Percentiles rank a stretch among this genome's conserved stretches.
Evolutionary conservation across 2,888 invertebrate genomes (phyloP).

Genomic region (Thalpophila matura): DNA sequence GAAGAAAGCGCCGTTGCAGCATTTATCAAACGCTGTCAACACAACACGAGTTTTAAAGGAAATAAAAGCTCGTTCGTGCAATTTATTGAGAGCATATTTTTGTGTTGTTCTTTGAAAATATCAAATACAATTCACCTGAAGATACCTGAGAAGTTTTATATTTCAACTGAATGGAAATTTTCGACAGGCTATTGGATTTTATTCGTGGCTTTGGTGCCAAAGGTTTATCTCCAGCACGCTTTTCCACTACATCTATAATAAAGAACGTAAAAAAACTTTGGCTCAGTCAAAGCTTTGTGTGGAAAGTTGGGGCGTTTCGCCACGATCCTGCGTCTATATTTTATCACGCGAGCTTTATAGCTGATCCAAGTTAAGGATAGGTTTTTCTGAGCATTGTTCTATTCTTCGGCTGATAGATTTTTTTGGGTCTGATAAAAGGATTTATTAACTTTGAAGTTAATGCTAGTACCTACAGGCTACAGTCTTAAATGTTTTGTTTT

Average conservation of each 20-base stretch:
- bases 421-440: slow-evolving; percentile 21
- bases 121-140: slow-evolving; percentile 38
- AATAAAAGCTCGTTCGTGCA: slow-evolving; percentile 58
- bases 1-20: slow-evolving; percentile 45
- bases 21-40: slow-evolving; percentile 61
- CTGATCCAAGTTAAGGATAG: slow-evolving; percentile 47
- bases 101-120: slow-evolving; percentile 34
- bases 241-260: slow-evolving; percentile 66
- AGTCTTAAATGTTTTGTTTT: not conserved
- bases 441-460: slow-evolving; percentile 16
- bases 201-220: slow-evolving; percentile 61
- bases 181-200: slow-evolving; percentile 60
- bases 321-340: slow-evolving; percentile 60
- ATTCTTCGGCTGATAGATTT: slow-evolving; percentile 23
- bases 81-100: slow-evolving; percentile 50
- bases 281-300: slow-evolving; percentile 63
- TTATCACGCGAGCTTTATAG: slow-evolving; percentile 60
- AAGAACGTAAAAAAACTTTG: slow-evolving; percentile 62
- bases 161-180: slow-evolving; percentile 64
- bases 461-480: not conserved
- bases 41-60: slow-evolving; percentile 53
- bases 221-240: slow-evolving; percentile 55
- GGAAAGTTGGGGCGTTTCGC: slow-evolving; percentile 63
- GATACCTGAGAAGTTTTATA: slow-evolving; percentile 39
- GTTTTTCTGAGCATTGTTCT: slow-evolving; percentile 32